These are phyloP conservation scores for Strix uralensis DNA, from an alignment of 2,113 vertebrate genomes.

Conservation along the genomic window DNA sequence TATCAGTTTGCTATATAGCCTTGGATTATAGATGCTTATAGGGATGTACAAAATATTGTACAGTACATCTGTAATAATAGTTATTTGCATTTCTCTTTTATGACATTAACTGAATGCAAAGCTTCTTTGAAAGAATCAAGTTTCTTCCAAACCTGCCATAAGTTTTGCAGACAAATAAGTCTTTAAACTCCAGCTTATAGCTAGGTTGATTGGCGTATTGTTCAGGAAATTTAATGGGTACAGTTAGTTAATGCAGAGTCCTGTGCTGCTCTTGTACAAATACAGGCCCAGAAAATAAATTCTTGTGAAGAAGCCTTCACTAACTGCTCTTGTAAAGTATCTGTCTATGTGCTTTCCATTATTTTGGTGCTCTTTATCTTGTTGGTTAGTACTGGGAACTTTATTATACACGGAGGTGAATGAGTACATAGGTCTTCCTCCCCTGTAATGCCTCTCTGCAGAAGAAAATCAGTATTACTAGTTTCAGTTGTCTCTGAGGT, in stretches of 20 bases:
- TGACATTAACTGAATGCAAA: not conserved
- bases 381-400: not conserved
- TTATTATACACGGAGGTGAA: not conserved
- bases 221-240: not conserved
- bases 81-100: not conserved
- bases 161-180: not conserved
- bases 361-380: not conserved
- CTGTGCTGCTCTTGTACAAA: not conserved
- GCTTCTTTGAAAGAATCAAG: not conserved
- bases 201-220: not conserved
- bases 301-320: not conserved
- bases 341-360: not conserved
- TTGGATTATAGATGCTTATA: not conserved
- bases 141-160: not conserved
- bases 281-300: not conserved
- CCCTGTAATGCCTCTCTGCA: not conserved
- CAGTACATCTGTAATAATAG: not conserved
- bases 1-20: not conserved
- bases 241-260: not conserved
- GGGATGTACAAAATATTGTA: not conserved
- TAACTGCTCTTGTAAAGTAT: not conserved
- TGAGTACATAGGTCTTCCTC: not conserved
- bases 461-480: not conserved
- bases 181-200: not conserved
- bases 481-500: not conserved